Evolutionary conservation across 2,797 vertebrate species (phyloP).

Genomic region (Pseudochirops corinnae): DNA sequence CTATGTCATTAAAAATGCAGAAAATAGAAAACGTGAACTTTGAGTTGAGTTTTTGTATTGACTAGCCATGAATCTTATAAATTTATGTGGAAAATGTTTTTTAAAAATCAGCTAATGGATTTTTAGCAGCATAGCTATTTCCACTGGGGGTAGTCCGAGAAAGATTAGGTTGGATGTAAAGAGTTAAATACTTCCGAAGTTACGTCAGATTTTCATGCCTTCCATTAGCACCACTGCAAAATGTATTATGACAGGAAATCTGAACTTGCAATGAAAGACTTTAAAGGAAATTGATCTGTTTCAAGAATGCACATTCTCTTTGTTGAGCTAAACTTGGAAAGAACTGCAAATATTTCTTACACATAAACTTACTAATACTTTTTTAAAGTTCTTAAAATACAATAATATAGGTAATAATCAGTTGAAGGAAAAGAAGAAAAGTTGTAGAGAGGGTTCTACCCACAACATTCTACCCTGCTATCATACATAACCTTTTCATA

Average conservation of each 20-base stretch:
- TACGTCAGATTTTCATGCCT: constrained; percentile 29
- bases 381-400: not conserved
- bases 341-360: not conserved
- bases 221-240: constrained; percentile 30
- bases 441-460: constrained; percentile 14
- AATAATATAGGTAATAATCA: not conserved
- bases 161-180: constrained; percentile 38
- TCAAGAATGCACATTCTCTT: not conserved
- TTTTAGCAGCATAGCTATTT: constrained; percentile 27
- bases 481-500: not conserved
- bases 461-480: not conserved
- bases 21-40: constrained; percentile 51
- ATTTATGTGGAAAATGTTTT: constrained; percentile 46
- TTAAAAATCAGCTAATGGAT: constrained; percentile 50
- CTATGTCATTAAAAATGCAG: constrained; percentile 50
- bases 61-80: constrained; percentile 51
- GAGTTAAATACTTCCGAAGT: constrained; percentile 47
- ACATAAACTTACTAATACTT: constrained; percentile 19
- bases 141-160: constrained; percentile 39
- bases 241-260: constrained; percentile 58
- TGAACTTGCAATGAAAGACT: constrained; percentile 46
- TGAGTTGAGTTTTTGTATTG: constrained; percentile 52
- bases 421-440: constrained; percentile 26
- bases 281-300: constrained; percentile 52
- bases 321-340: constrained; percentile 1